A percentile compares a stretch with the other conserved stretches of the same genome.
phyloP scores from a whole-genome alignment of 1,140 invertebrate species.

The Diabrotica undecimpunctata region DNA sequence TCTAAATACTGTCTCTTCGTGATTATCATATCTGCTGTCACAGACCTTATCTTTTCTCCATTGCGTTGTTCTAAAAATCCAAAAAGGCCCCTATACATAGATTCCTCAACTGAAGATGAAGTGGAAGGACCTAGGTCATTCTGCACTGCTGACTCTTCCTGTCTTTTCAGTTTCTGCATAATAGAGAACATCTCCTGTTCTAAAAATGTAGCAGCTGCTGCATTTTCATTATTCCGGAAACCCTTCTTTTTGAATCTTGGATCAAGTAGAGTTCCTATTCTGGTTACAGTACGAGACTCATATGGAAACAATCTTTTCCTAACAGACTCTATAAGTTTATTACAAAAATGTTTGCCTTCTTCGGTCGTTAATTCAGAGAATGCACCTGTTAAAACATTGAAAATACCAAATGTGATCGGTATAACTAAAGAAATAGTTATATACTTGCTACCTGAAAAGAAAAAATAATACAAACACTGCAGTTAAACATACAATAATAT shows the following conservation, averaged over 20 bases:
- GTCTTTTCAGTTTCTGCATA: neutral
- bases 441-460: conserved; percentile 17
- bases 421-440: conserved; percentile 21
- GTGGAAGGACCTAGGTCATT: no score
- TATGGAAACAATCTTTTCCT: conserved; percentile 20
- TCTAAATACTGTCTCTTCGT: conserved; percentile 20
- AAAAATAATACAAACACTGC: neutral
- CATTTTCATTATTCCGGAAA: conserved; percentile 20
- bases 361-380: conserved; percentile 7
- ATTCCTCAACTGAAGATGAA: no score
- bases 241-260: conserved; percentile 21
- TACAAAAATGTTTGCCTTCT: conserved; percentile 17
- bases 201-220: conserved; percentile 11
- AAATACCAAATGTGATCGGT: conserved; percentile 20
- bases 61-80: neutral
- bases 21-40: conserved; percentile 13
- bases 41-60: conserved; percentile 2
- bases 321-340: conserved; percentile 15
- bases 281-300: conserved; percentile 17
- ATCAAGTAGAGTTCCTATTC: conserved; percentile 19
- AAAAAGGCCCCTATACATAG: neutral
- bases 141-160: no score
- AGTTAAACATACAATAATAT: neutral
- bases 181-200: conserved; percentile 20
- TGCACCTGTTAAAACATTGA: conserved; percentile 6